Evolutionary conservation across 2,113 vertebrate species (phyloP), one percentile per base, ranked within the genome.

Genomic region (Psittacula cyanocephala): DNA sequence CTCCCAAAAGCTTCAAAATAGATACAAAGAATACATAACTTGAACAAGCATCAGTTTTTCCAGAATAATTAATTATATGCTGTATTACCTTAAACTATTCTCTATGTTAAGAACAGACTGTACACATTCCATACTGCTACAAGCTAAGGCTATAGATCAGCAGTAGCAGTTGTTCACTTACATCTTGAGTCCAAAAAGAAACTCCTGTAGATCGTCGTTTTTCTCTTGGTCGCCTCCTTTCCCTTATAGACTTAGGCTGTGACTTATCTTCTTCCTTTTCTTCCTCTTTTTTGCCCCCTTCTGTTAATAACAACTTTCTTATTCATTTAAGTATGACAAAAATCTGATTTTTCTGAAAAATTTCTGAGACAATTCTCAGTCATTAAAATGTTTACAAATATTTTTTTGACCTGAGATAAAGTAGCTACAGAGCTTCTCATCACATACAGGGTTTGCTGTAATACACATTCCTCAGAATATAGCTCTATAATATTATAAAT

Each of bases 261-360:
- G 99, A 99, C 97, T 99, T 99, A 98, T 99, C 99, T 96, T 99
- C 99, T 63, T 99, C 99, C 93, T 98, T 99, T 89, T 99, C 99
- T 25, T 99, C 99, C 86, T 99, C 99, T 97, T 97, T 99, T 94
- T 98, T 99, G 92, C 99, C 98, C 23, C 96, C 94, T 95, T 99
- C 99, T 99, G 97, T 95, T 88, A 93, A 97, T 29, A 76, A 94
- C 71, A 95, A 91, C 19, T 41, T 81, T 77, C 88, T 97, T 89
- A 91, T 37, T 91, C 79, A 96, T 23, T 75, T 74, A 87, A 62
- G 37, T 76, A 57, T 55, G 16, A 70, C 17, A 81, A 29, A 94
- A 94, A 69, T 17, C n/a, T 43, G 15, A 55, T 72, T 77, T 77
- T 78, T 69, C 44, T 65, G 19, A 83, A 83, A 53, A 35, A 24